These are phyloP conservation scores for Nothocercus nigrocapillus DNA, from an alignment of 2,113 vertebrate species.

Conservation along the genomic window DNA sequence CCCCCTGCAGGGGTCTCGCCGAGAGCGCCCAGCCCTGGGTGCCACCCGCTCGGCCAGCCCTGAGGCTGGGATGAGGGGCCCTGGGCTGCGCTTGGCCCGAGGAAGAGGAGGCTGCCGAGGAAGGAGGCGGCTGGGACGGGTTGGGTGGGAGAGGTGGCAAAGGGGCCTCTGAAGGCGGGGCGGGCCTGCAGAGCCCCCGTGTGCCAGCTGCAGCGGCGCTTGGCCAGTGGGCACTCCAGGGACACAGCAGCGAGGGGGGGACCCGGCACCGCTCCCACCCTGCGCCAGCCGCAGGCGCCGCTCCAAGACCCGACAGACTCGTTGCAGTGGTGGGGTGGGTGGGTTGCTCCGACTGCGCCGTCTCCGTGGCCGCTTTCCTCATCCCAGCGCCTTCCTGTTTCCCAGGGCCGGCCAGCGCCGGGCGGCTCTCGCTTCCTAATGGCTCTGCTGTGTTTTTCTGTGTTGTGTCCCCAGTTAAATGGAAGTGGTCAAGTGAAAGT, in stretches of 20 bases:
- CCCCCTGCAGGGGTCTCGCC: not conserved
- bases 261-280: too few species aligned
- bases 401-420: not conserved
- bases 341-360: too few species aligned
- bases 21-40: not conserved
- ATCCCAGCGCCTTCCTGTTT: not conserved
- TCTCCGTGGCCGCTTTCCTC: too few species aligned
- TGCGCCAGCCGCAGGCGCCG: not conserved
- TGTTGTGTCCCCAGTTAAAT: conserved; percentile 87
- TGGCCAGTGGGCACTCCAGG: too few species aligned
- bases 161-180: not conserved
- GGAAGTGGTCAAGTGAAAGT: conserved; percentile 94
- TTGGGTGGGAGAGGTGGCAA: fast-evolving
- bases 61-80: not conserved
- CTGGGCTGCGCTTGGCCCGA: fast-evolving
- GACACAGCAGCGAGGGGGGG: too few species aligned
- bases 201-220: too few species aligned
- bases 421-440: conserved; percentile 46
- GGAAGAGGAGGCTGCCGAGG: too few species aligned
- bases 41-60: not conserved
- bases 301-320: conserved; percentile 63
- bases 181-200: too few species aligned
- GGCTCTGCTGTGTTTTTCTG: conserved; percentile 72
- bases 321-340: not conserved
- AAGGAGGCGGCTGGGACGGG: too few species aligned